Percentiles rank a stretch among this genome's conserved stretches.
These are phyloP conservation scores for Corythornis madagascariensis DNA, from an alignment of 2,113 vertebrate genomes.

Conservation along the genomic window DNA sequence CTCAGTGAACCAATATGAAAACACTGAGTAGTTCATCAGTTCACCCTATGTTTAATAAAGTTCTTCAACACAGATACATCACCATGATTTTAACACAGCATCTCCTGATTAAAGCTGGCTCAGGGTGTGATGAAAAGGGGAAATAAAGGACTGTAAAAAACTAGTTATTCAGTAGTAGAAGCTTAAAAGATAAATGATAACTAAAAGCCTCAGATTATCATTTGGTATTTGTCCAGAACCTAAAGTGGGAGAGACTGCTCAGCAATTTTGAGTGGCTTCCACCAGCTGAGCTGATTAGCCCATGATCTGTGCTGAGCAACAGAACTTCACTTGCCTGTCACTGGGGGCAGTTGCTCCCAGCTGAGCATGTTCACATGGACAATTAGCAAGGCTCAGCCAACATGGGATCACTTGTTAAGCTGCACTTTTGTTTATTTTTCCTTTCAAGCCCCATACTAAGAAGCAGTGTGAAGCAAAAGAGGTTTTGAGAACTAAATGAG, in stretches of 20 bases:
- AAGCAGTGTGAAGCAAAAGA: conserved; percentile 11
- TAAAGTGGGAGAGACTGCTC: not conserved
- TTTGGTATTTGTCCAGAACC: not conserved
- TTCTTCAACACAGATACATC: not conserved
- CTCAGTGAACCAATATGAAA: rapidly evolving
- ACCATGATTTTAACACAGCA: not conserved
- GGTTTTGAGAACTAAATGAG: not conserved
- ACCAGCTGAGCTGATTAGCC: not conserved
- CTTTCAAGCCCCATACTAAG: not conserved
- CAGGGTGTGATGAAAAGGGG: not conserved
- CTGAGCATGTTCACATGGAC: not conserved
- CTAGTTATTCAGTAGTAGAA: not conserved
- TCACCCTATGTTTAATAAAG: not conserved
- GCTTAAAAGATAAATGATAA: not conserved
- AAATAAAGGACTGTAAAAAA: not conserved
- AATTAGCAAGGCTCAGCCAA: not conserved
- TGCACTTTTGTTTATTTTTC: not conserved
- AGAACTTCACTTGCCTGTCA: not conserved
- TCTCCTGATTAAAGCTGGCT: not conserved
- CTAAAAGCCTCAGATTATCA: not conserved
- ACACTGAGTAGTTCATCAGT: not conserved
- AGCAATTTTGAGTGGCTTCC: not conserved
- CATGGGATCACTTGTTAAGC: not conserved
- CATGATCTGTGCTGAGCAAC: not conserved
- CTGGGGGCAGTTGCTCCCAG: not conserved